phyloP scores from a whole-genome alignment of 2,888 invertebrate species.

The Rotaria sp. region DNA sequence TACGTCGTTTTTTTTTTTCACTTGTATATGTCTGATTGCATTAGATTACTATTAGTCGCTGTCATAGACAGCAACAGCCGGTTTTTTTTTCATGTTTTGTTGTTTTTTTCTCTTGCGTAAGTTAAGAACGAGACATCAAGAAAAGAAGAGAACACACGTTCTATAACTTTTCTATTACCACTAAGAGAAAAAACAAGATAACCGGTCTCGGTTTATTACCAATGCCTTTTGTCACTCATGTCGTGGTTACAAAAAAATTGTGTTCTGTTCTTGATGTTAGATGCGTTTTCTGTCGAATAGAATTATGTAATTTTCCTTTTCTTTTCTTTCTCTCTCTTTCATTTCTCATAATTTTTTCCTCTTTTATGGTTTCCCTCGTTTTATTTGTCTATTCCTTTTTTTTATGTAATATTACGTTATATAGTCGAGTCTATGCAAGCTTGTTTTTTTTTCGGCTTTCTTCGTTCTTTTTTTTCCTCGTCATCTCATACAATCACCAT shows the following conservation, averaged over 20 bases:
- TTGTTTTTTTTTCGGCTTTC: background rate
- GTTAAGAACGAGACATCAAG: background rate
- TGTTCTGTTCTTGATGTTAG: background rate
- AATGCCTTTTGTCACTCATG: background rate
- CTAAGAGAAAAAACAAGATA: too few relatives aligned
- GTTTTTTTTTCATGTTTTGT: background rate
- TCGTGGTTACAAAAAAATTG: background rate
- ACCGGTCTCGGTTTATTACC: background rate
- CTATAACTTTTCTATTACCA: background rate
- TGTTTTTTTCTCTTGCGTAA: constrained; percentile 21
- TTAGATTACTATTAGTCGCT: background rate
- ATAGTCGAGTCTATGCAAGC: background rate
- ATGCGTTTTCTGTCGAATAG: background rate
- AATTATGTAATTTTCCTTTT: background rate
- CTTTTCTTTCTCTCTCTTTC: background rate
- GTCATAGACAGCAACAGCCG: background rate
- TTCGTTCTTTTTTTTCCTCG: background rate
- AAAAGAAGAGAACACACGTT: background rate
- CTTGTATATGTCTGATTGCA: constrained; percentile 4
- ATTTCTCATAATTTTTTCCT: background rate
- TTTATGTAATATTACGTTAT: constrained; percentile 24
- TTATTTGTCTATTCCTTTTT: background rate
- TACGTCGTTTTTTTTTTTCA: background rate
- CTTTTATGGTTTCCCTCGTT: background rate
- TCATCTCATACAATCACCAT: constrained; percentile 9